A percentile compares a stretch with the other conserved stretches of the same genome.
Conservation (phyloP, 2,888 invertebrate species). For the Eugnorisma glareosa region DNA sequence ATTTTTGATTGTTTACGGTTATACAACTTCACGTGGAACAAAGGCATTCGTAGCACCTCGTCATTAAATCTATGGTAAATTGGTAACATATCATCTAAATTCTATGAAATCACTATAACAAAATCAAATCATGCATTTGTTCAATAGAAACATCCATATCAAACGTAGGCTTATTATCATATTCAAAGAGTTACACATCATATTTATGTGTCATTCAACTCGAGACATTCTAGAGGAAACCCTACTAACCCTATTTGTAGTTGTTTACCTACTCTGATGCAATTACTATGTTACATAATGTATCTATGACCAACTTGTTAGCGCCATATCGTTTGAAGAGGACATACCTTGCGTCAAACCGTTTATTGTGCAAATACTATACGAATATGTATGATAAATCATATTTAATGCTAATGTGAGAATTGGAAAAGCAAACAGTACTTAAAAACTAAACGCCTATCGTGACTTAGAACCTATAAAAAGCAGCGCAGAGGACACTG, state of each 20-base stretch:
- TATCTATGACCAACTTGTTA: conserved; percentile 57
- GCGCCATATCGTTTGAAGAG: conserved; percentile 38
- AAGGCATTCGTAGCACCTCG: conserved; percentile 22
- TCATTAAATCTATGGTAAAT: conserved; percentile 3
- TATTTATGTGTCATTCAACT: conserved; percentile 67
- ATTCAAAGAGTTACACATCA: conserved; percentile 47
- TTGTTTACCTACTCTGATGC: conserved; percentile 65
- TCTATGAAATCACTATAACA: conserved; percentile 22
- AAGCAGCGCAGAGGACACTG: conserved; percentile 76
- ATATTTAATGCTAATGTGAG: conserved; percentile 24
- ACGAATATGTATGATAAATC: conserved; percentile 26
- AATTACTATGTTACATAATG: conserved; percentile 61
- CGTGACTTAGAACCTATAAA: conserved; percentile 50
- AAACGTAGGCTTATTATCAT: conserved; percentile 27
- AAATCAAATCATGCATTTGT: conserved; percentile 17
- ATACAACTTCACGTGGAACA: conserved; percentile 12
- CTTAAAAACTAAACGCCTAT: conserved; percentile 12
- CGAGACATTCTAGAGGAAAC: conserved; percentile 67
- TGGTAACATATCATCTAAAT: conserved; percentile 6
- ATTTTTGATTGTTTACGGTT: conserved; percentile 31
- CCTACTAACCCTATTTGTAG: conserved; percentile 70
- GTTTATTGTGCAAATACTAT: conserved; percentile 46
- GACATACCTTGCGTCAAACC: conserved; percentile 21
- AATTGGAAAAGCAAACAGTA: conserved; percentile 40
- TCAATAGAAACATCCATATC: conserved; percentile 23